Evolutionary conservation across 1,140 invertebrate species (phyloP).

Genomic region (Drosophila kurseongensis): DNA sequence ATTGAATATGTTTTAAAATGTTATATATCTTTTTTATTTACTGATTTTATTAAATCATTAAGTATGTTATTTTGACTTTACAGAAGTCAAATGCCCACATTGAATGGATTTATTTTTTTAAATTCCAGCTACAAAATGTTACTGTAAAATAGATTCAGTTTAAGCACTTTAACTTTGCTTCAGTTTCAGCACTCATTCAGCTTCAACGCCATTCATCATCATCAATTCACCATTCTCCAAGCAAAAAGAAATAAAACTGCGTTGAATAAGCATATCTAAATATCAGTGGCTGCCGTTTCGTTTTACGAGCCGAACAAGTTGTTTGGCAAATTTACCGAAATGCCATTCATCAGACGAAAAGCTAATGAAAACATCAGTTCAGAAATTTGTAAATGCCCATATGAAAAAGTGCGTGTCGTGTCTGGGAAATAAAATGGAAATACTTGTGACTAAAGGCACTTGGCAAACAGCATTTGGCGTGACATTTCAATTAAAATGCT

Average conservation of each 20-base stretch:
- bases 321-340: slow-evolving; percentile 43
- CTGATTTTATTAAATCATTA: too few species aligned
- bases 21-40: background rate
- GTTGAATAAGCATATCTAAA: slow-evolving; percentile 33
- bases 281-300: slow-evolving; percentile 28
- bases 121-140: too few species aligned
- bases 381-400: slow-evolving; percentile 23
- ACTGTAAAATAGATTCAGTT: slow-evolving; percentile 3
- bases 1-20: too few species aligned
- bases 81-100: too few species aligned
- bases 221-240: slow-evolving; percentile 22
- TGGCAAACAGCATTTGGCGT: slow-evolving; percentile 59
- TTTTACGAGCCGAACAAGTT: slow-evolving; percentile 37
- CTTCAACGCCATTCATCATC: slow-evolving; percentile 30
- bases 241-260: slow-evolving; percentile 17
- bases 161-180: slow-evolving; percentile 18
- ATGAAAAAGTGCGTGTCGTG: slow-evolving; percentile 73
- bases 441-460: slow-evolving; percentile 37
- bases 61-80: too few species aligned
- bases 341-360: slow-evolving; percentile 63
- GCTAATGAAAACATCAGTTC: slow-evolving; percentile 66
- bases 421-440: slow-evolving; percentile 51
- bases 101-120: too few species aligned
- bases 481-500: slow-evolving; percentile 79
- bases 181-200: background rate